Percentiles rank a stretch among this genome's conserved stretches.
These are phyloP conservation scores for Pachliopta kotzebuea DNA, from an alignment of 2,888 invertebrate genomes.

Conservation along the genomic window DNA sequence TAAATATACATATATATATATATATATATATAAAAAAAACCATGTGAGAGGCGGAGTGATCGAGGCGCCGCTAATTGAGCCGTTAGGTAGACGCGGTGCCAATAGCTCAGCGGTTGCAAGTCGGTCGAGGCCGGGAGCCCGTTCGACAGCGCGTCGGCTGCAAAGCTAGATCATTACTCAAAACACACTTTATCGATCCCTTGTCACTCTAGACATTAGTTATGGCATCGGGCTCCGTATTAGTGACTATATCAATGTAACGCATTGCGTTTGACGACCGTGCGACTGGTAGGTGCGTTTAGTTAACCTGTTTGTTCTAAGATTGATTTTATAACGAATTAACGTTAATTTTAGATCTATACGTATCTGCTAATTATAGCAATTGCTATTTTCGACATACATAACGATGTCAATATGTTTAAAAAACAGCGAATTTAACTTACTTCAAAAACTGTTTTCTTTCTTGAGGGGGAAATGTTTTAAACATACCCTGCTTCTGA, in stretches of 20 bases:
- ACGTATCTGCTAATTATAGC: too few relatives aligned
- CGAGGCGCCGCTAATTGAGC: conserved; percentile 15
- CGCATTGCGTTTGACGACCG: neutral
- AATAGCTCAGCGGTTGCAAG: conserved; percentile 29
- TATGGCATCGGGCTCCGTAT: conserved; percentile 8
- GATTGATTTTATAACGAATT: neutral
- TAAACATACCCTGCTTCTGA: too few relatives aligned
- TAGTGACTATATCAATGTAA: neutral
- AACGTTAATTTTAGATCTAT: too few relatives aligned
- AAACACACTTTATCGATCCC: conserved; percentile 4
- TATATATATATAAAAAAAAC: neutral
- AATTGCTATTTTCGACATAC: too few relatives aligned
- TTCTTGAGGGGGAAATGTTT: too few relatives aligned
- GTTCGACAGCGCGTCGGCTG: conserved; percentile 30
- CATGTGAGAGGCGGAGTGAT: neutral
- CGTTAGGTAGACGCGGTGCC: conserved; percentile 10
- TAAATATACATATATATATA: too few relatives aligned
- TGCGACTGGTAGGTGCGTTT: neutral
- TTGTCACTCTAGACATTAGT: conserved; percentile 1
- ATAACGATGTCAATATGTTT: too few relatives aligned
- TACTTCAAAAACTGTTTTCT: too few relatives aligned
- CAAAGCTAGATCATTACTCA: neutral
- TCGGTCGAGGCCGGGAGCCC: conserved; percentile 34
- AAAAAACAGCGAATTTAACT: too few relatives aligned
- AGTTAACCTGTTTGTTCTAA: neutral